Evolutionary conservation across 64 coral and sea anemone species (phyloP).

Genomic region (Montipora foliosa): DNA sequence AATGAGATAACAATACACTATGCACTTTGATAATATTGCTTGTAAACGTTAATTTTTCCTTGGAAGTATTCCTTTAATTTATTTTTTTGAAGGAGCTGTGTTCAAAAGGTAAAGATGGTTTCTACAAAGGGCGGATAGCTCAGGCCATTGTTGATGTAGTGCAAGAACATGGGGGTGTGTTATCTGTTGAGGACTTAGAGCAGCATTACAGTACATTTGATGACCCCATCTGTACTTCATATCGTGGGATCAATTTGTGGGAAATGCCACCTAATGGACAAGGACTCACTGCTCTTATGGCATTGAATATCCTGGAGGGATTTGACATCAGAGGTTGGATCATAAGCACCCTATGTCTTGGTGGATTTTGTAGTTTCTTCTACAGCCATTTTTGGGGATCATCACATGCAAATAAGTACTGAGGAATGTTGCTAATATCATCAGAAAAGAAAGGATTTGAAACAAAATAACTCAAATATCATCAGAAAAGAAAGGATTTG

Average conservation of each 20-base stretch:
- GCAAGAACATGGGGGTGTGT: conserved; percentile 82
- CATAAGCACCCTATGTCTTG: background rate
- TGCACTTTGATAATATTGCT: no score
- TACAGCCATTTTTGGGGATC: no score
- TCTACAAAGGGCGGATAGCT: conserved; percentile 92
- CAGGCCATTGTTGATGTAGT: conserved; percentile 83
- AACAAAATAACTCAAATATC: no score
- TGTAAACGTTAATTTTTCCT: no score
- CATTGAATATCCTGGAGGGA: conserved; percentile 90
- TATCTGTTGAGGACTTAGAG: conserved; percentile 78
- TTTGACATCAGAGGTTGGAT: conserved; percentile 80
- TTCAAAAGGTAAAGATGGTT: conserved; percentile 86
- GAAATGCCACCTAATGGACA: conserved; percentile 99
- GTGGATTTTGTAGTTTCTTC: background rate
- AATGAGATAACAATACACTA: no score
- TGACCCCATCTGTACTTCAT: conserved; percentile 83
- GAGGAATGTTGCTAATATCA: no score
- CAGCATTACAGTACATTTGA: conserved; percentile 82
- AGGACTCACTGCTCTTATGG: conserved; percentile 89
- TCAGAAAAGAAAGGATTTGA: no score
- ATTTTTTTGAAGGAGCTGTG: conserved; percentile 69
- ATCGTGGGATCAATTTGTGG: conserved; percentile 90
- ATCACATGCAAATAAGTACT: no score
- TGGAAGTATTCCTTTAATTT: background rate
- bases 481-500: no score